phyloP scores from a whole-genome alignment of 1,140 invertebrate genomes.

The Acyrthosiphon pisum region DNA sequence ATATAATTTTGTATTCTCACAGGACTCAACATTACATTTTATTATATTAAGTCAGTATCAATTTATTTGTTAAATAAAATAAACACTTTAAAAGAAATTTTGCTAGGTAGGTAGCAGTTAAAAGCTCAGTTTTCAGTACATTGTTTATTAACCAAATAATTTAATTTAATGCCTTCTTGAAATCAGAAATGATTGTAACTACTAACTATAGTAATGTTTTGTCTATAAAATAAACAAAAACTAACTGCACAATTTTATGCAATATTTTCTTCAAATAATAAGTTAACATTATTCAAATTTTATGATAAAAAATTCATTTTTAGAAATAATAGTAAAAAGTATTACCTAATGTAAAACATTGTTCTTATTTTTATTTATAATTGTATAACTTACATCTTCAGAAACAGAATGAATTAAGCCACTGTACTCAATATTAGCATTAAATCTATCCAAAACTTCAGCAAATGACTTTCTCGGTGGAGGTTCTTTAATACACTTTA shows the following conservation, averaged over 20 bases:
- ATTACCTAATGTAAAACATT: not conserved
- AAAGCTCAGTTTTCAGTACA: too few relatives aligned
- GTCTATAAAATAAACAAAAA: not conserved
- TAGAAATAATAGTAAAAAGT: not conserved
- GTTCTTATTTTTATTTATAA: not conserved
- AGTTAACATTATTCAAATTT: too few relatives aligned
- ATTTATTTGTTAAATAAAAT: not conserved
- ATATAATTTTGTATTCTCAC: not conserved
- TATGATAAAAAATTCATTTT: not conserved
- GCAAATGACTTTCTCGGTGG: conserved; percentile 68
- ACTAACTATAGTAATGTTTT: not conserved
- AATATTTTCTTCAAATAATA: not conserved
- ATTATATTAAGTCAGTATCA: not conserved
- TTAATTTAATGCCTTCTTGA: not conserved
- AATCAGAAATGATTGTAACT: not conserved
- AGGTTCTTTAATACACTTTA: conserved; percentile 81
- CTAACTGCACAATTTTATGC: not conserved
- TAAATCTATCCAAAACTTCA: conserved; percentile 75
- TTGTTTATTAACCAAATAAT: too few relatives aligned
- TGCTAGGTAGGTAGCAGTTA: not conserved
- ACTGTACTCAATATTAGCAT: conserved; percentile 97
- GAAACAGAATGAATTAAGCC: conserved; percentile 95
- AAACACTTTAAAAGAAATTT: not conserved
- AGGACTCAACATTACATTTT: not conserved
- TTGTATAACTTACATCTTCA: conserved; percentile 82